Conservation (phyloP, 2,797 vertebrate species). For the Acrocephalus scirpaceus region DNA sequence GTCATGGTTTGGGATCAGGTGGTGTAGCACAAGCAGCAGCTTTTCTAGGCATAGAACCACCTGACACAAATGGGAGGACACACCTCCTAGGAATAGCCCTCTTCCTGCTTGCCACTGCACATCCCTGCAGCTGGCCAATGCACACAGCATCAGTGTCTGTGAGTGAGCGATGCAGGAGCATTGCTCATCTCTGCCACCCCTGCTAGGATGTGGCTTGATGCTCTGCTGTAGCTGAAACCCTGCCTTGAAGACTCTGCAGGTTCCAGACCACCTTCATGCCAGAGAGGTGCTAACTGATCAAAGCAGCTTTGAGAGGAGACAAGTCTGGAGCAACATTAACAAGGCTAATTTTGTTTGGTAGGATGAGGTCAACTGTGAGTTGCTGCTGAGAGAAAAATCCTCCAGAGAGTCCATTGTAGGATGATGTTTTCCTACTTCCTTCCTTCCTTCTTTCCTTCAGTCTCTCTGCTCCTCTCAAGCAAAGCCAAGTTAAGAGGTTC, state of each 20-base stretch:
- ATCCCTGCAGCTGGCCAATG: background rate
- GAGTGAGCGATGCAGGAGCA: background rate
- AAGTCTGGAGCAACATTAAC: background rate
- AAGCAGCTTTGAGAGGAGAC: background rate
- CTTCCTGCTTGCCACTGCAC: background rate
- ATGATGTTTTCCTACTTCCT: background rate
- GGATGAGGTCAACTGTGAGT: background rate
- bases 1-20: background rate
- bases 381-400: background rate
- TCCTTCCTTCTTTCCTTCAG: background rate
- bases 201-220: background rate
- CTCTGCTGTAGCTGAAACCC: background rate
- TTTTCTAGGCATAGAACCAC: background rate
- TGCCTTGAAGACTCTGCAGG: background rate
- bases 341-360: background rate
- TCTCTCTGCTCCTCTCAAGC: background rate
- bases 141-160: background rate
- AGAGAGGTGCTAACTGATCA: background rate
- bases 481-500: background rate
- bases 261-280: background rate
- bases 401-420: background rate
- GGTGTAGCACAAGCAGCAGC: background rate
- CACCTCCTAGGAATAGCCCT: background rate
- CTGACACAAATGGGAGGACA: background rate
- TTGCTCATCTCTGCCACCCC: accelerated